A percentile compares a stretch with the other conserved stretches of the same genome.
Evolutionary conservation across 2,888 invertebrate genomes (phyloP).

Genomic region (Notodonta ziczac): DNA sequence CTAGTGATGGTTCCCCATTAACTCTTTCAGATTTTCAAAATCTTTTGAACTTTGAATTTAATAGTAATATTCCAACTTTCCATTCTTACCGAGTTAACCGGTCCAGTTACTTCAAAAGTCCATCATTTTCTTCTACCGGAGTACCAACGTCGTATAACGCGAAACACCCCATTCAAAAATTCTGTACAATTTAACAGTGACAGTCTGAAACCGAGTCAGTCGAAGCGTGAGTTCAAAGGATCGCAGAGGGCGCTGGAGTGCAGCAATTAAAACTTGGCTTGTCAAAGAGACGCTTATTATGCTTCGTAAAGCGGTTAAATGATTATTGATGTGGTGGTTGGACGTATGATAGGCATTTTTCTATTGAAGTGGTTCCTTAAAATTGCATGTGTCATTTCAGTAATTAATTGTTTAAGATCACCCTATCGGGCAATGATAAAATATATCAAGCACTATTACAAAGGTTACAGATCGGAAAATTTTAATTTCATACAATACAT

Average conservation of each 20-base stretch:
- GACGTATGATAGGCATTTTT: neutral
- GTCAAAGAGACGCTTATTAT: slow-evolving; percentile 60
- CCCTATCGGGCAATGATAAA: too few relatives aligned
- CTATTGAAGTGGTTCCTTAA: too few relatives aligned
- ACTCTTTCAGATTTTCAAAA: too few relatives aligned
- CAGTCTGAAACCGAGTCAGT: slow-evolving; percentile 25
- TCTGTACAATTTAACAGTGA: slow-evolving; percentile 37
- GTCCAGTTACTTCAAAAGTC: neutral
- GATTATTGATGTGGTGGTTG: slow-evolving; percentile 20
- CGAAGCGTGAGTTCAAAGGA: slow-evolving; percentile 63
- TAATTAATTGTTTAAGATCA: too few relatives aligned
- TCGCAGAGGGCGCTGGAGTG: slow-evolving; percentile 38
- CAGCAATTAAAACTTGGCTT: slow-evolving; percentile 71
- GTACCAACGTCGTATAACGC: slow-evolving; percentile 1
- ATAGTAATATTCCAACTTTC: neutral
- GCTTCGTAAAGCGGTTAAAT: slow-evolving; percentile 55
- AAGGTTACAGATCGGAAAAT: too few relatives aligned
- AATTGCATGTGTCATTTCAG: too few relatives aligned
- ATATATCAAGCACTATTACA: too few relatives aligned
- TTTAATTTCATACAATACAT: too few relatives aligned
- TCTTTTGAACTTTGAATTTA: too few relatives aligned
- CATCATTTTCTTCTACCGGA: neutral
- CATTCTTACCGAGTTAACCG: neutral
- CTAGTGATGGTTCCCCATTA: too few relatives aligned
- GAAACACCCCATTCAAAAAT: slow-evolving; percentile 16